A percentile compares a stretch with the other conserved stretches of the same genome.
Evolutionary conservation across 30 jellyfish, hydroid and myxozoan genomes (phyloP).

Genomic region (Rhopilema esculentum): DNA sequence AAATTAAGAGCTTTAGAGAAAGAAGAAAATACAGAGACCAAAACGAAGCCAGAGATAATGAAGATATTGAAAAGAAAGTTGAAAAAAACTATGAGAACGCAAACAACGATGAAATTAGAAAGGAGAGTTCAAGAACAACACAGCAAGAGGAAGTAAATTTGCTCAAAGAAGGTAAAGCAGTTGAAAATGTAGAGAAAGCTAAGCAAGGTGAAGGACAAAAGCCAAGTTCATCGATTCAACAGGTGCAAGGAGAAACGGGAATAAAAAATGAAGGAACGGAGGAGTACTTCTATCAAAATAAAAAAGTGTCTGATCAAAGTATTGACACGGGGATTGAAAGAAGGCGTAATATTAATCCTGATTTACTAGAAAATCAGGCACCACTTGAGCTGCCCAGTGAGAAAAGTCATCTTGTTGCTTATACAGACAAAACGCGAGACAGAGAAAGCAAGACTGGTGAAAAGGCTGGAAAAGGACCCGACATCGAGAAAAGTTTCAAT

Average conservation of each 20-base stretch:
- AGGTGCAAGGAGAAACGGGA: not conserved
- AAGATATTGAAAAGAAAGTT: too few species aligned
- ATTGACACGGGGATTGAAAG: not conserved
- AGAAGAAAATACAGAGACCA: not conserved
- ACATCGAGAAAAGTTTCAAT: not conserved
- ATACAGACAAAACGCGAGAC: too few species aligned
- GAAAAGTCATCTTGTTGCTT: too few species aligned
- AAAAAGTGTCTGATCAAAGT: not conserved
- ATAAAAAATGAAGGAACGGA: not conserved
- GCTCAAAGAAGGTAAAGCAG: conserved; percentile 1
- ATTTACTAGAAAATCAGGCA: too few species aligned
- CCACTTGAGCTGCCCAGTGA: too few species aligned
- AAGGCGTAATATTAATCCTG: not conserved
- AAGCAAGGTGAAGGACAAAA: not conserved
- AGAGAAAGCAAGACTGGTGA: too few species aligned
- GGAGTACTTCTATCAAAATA: not conserved
- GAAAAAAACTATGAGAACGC: not conserved
- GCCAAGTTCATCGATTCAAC: not conserved
- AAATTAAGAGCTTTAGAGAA: conserved; percentile 6
- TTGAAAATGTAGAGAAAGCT: not conserved
- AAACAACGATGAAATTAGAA: not conserved
- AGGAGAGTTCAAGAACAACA: conserved; percentile 5
- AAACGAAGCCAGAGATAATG: conserved; percentile 10
- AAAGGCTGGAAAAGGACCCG: not conserved
- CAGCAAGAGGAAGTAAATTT: not conserved